These are phyloP conservation scores for Tigriopus californicus DNA, from an alignment of 2,888 invertebrate genomes.

Conservation along the genomic window DNA sequence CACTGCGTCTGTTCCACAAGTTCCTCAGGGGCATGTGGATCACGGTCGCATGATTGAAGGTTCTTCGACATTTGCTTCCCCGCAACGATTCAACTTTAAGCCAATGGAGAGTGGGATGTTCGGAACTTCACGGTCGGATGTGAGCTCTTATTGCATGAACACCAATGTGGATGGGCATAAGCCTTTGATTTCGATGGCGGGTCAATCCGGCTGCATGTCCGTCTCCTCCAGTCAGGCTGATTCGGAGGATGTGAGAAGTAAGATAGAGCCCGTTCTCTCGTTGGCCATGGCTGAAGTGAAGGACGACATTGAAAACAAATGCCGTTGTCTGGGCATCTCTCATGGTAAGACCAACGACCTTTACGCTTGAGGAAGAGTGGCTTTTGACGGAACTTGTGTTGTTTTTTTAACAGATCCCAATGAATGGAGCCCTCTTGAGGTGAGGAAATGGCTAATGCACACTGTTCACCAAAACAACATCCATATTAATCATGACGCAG, in stretches of 20 bases:
- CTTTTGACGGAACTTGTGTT: neutral
- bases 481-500: slow-evolving; percentile 9
- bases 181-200: no score
- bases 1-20: no score
- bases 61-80: no score
- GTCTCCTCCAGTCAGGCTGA: no score
- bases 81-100: no score
- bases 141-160: no score
- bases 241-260: neutral
- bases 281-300: slow-evolving; percentile 69
- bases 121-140: no score
- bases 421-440: slow-evolving; percentile 64
- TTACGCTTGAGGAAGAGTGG: slow-evolving; percentile 12
- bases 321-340: slow-evolving; percentile 64
- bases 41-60: no score
- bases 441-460: slow-evolving; percentile 73
- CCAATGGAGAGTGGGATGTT: no score
- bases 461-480: slow-evolving; percentile 38
- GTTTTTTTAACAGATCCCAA: slow-evolving; percentile 50
- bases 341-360: slow-evolving; percentile 43
- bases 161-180: no score
- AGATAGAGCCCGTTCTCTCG: slow-evolving; percentile 29
- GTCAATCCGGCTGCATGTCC: no score
- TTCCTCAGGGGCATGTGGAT: no score
- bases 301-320: slow-evolving; percentile 65